A percentile compares a stretch with the other conserved stretches of the same genome.
phyloP scores from a whole-genome alignment of 1,140 invertebrate genomes.

The Drosophila auraria region DNA sequence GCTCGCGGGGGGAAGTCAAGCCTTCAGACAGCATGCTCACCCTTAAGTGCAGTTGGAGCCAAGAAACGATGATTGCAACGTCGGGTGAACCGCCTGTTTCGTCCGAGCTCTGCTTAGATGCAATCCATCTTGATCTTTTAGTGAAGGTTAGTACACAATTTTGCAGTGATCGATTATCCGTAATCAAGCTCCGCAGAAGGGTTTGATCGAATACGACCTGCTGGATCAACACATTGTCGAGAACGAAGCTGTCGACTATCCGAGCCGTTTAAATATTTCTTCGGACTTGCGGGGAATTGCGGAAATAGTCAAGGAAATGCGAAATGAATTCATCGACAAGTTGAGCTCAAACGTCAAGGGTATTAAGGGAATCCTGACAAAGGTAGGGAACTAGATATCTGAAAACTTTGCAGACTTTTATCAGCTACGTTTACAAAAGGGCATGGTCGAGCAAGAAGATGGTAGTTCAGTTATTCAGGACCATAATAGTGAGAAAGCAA shows the following conservation, averaged over 20 bases:
- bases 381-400: conserved; percentile 22
- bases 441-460: background rate
- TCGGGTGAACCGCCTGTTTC: background rate
- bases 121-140: conserved; percentile 20
- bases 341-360: conserved; percentile 16
- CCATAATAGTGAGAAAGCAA: background rate
- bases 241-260: conserved; percentile 1
- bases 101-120: conserved; percentile 10
- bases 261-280: background rate
- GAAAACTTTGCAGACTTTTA: no score
- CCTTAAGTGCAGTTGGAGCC: conserved; percentile 3
- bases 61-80: background rate
- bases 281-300: background rate
- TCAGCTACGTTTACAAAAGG: conserved; percentile 12
- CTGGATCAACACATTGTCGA: background rate
- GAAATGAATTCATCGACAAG: conserved; percentile 23
- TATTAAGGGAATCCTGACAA: conserved; percentile 4
- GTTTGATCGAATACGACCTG: conserved; percentile 24
- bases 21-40: conserved; percentile 25
- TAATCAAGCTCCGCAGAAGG: conserved; percentile 13
- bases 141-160: conserved; percentile 29
- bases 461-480: no score
- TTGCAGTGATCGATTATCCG: background rate
- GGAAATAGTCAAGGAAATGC: conserved; percentile 30
- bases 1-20: background rate